These are phyloP conservation scores for Lochmaea capreae DNA, from an alignment of 2,888 invertebrate species.

Conservation along the genomic window DNA sequence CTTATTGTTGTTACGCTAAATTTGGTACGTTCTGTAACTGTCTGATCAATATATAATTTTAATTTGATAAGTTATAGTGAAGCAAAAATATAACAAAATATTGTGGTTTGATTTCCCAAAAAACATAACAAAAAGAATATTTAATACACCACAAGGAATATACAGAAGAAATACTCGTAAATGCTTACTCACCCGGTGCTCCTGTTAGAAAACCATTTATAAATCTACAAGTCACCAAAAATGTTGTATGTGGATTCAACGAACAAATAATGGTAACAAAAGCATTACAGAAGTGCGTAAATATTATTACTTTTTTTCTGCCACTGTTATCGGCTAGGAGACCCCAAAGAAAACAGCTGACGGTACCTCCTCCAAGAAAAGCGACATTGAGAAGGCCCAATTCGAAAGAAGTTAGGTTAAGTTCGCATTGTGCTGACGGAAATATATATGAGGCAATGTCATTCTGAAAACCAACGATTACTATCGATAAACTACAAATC, in stretches of 20 bases:
- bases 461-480: slow-evolving; percentile 75
- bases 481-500: slow-evolving; percentile 74
- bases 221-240: slow-evolving; percentile 68
- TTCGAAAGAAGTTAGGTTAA: slow-evolving; percentile 73
- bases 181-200: slow-evolving; percentile 46
- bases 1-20: no score
- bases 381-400: slow-evolving; percentile 79
- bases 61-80: no score
- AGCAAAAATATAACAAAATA: no score
- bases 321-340: slow-evolving; percentile 82
- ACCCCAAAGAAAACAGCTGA: slow-evolving; percentile 85
- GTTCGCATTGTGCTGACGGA: slow-evolving; percentile 79
- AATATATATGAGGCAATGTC: slow-evolving; percentile 78
- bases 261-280: slow-evolving; percentile 64
- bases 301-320: slow-evolving; percentile 69
- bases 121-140: no score
- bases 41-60: no score
- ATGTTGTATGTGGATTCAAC: slow-evolving; percentile 43
- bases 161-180: no score
- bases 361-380: slow-evolving; percentile 77
- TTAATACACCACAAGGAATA: no score
- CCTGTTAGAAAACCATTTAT: slow-evolving; percentile 71
- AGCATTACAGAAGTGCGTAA: slow-evolving; percentile 63
- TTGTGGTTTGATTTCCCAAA: no score
- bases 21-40: no score